These are phyloP conservation scores for Holacanthus passer DNA, from an alignment of 2,113 vertebrate species.

Conservation along the genomic window DNA sequence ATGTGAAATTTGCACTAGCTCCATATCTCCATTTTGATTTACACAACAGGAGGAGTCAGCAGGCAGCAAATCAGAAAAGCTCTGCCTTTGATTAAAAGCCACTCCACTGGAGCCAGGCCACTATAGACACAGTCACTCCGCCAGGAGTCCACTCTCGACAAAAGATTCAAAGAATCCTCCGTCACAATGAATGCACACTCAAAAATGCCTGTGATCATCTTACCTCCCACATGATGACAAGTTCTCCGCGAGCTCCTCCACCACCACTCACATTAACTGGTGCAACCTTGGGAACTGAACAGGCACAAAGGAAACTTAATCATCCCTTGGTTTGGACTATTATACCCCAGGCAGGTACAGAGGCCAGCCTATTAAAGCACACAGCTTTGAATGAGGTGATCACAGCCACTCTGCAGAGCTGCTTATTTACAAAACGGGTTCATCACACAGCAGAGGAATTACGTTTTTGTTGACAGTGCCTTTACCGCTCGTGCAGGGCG, in stretches of 20 bases:
- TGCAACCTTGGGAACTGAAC: constrained; percentile 86
- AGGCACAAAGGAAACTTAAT: constrained; percentile 58
- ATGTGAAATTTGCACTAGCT: constrained; percentile 44
- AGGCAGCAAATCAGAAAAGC: constrained; percentile 71
- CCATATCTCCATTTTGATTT: constrained; percentile 69
- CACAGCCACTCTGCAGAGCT: constrained; percentile 19
- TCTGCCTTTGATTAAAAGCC: constrained; percentile 75
- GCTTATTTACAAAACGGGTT: constrained; percentile 42
- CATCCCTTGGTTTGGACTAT: constrained; percentile 16
- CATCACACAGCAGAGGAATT: constrained; percentile 46
- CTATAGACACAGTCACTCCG: constrained; percentile 51
- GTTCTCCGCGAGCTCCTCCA: constrained; percentile 89
- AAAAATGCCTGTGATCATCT: constrained; percentile 64
- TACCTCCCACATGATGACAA: constrained; percentile 94
- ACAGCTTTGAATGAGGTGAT: constrained; percentile 19
- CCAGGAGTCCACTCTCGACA: constrained; percentile 56
- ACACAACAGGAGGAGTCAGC: constrained; percentile 60
- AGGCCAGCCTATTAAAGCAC: constrained; percentile 8
- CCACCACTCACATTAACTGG: constrained; percentile 87
- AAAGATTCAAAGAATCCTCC: constrained; percentile 40
- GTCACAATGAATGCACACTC: constrained; percentile 45
- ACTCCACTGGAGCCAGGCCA: constrained; percentile 57
- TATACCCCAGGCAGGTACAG: constrained; percentile 26
- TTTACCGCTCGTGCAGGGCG: constrained; percentile 1
- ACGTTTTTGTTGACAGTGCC: constrained; percentile 40